Base-by-base conservation (phyloP, 2,113 vertebrate genomes). In the Passer montanus region DNA sequence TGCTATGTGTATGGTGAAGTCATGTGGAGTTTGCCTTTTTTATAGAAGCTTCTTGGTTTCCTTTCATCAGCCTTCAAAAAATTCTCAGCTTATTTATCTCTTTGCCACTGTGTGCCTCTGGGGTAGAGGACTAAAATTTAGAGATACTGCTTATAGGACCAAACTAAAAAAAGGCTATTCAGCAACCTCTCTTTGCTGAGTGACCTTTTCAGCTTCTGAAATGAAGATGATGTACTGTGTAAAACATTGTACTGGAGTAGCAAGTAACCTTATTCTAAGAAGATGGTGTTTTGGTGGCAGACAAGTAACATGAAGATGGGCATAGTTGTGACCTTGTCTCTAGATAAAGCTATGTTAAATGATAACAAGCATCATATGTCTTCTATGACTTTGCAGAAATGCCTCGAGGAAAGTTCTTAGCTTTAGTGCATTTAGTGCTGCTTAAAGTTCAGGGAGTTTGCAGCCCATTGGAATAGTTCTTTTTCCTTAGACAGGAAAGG, bases 1-100 rank as follows among this genome's bases (percentile, higher is more conserved):
- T 77, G 74, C 39, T 79, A 30, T 43, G 37, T 7, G 8, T 66
- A 59, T 0, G 0, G 12, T 49, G 15, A 50, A 88, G 89, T 96
- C 95, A 95, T 95, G 82, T 83, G 94, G 24, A 11, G 8, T 79
- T 91, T 94, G 74, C 59, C 62, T 87, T 84, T 85, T 64, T 12
- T 58, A 7, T 50, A 50, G 79, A 84, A 74, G 27, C 19, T 67
- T 56, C 50, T 73, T 87, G 46, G 31, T 79, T 93, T 87, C 66
- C 66, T 95, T 94, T 94, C 70, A 89, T 93, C 53, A 27, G 18
- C 59, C 62, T 94, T 95, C 43, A 87, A 24, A 27, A 90, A 82
- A 66, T 58, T 68, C 49, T 75, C 24, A 35, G n/a, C 23, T 94
- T 84, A 89, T 93, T 94, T 84, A 89, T 93, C 26, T 74, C 0